Conservation (phyloP, 2,113 vertebrate species). For the Tylochromis polylepis region DNA sequence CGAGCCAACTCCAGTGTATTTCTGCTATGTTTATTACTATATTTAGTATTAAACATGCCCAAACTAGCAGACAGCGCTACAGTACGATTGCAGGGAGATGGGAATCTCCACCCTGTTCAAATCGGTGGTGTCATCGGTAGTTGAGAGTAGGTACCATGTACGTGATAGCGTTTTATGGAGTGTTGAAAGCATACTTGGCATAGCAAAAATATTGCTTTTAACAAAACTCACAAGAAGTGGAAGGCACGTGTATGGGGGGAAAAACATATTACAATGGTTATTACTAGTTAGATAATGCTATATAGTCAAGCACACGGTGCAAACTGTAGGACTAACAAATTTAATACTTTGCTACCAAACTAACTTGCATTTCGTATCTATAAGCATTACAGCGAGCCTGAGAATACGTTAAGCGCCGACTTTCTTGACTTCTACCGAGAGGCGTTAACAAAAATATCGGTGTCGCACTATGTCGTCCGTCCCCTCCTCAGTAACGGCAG, state of each 20-base stretch:
- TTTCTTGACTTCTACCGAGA: background rate
- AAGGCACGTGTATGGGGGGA: background rate
- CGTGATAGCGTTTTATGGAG: background rate
- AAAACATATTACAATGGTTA: background rate
- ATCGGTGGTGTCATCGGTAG: background rate
- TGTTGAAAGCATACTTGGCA: background rate
- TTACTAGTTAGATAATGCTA: background rate
- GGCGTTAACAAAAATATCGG: background rate
- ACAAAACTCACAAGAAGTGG: background rate
- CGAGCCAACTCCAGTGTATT: background rate
- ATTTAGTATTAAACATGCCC: background rate
- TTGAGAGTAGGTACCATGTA: background rate
- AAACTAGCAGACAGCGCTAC: background rate
- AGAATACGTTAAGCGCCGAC: background rate
- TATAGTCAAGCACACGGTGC: background rate
- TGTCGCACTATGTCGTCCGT: background rate
- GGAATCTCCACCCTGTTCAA: conserved; percentile 1
- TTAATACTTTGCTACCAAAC: background rate
- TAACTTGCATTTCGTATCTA: background rate
- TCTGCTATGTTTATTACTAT: background rate
- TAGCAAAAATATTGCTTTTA: background rate
- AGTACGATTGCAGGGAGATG: background rate
- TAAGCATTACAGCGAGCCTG: background rate
- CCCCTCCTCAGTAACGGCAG: background rate
- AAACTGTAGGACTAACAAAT: background rate